Base-by-base conservation (phyloP, 2,797 vertebrate species). In the Crocidura indochinensis region DNA sequence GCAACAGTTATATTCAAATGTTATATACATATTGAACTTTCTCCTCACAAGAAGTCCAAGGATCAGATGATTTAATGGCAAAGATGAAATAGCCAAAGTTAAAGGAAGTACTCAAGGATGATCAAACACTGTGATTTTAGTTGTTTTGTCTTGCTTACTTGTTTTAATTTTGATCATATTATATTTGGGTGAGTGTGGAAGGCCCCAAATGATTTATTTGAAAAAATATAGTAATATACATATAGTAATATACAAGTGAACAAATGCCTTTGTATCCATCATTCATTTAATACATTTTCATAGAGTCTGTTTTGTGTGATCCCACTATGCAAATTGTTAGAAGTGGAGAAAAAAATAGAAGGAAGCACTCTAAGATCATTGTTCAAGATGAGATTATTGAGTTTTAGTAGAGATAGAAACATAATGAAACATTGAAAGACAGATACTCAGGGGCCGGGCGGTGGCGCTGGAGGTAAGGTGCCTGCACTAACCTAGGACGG, bases 161-260 rank as follows among this genome's bases (percentile, higher is more conserved):
- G 38, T n/a, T 65, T 92, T 83, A 68, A 86, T 26, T 79, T 67
- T 90, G 82, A 24, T 26, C 19, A 12, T 67, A n/a, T 53, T 74
- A 1, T 44, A 27, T 64, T 76, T 92, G 47, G 44, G 38, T 77
- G 14, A 69, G 14, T 26, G 38, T 24, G 2, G 44, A 60, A 91
- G 65, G 17, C 60, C 27, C 80, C 65, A 73, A 22, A 20, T 15
- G 0, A 6, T 73, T 86, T 79, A 64, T 81, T 84, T 67, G 24
- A 72, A 87, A n/a, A 91, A 74, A 72, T 64, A 9, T 84, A 49
- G 67, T 78, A 74, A n/a, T n/a, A n/a, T n/a, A n/a, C 44, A 56
- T 84, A 84, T 71, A 9, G 3, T 53, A 56, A n/a, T 84, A 67
- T 74, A 71, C 8, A 84, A 75, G 84, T 51, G 46, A 20, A 81